Base-by-base conservation (phyloP, 2,888 invertebrate species). In the Altica lythri region DNA sequence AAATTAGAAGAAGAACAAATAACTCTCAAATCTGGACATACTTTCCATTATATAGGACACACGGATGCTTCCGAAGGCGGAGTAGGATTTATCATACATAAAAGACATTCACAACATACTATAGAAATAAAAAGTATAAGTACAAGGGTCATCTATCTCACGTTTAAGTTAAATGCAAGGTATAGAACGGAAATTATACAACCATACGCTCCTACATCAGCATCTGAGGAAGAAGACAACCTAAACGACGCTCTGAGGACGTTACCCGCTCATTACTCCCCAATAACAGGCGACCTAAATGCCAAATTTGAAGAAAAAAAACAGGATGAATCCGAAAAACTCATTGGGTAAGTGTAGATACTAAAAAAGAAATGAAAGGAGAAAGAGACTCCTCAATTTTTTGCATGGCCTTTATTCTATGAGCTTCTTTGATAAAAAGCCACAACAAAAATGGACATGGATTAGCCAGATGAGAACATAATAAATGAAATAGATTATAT, bases 361-460 rank as follows among this genome's bases (percentile, higher is more conserved):
- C n/a, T n/a, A n/a, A n/a, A n/a, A n/a, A n/a, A n/a, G n/a, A n/a
- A n/a, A n/a, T n/a, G n/a, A n/a, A n/a, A 22, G 6, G 22, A 22
- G 22, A 22, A 6, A 22, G 22, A 22, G 22, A 22, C 22, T 22
- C 6, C 22, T 22, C 22, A 22, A 6, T 22, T 22, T 22, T 6
- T 6, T 22, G 6, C 22, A 22, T 22, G 22, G 22, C 6, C 22
- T 22, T 22, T 22, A 22, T 22, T 22, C 22, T 22, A 22, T 22
- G 22, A 22, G 4, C n/a, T n/a, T n/a, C n/a, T n/a, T n/a, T n/a
- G 19, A 19, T 16, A 19, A 42, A 14, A 13, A 10, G 10, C 4
- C 18, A 5, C 10, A 42, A 8, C 12, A 18, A 14, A 22, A 42
- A 9, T 42, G 42, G 42, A 42, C n/a, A n/a, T n/a, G n/a, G n/a